Base-by-base conservation (phyloP, 2,888 invertebrate species). In the Cynaeus angustus region DNA sequence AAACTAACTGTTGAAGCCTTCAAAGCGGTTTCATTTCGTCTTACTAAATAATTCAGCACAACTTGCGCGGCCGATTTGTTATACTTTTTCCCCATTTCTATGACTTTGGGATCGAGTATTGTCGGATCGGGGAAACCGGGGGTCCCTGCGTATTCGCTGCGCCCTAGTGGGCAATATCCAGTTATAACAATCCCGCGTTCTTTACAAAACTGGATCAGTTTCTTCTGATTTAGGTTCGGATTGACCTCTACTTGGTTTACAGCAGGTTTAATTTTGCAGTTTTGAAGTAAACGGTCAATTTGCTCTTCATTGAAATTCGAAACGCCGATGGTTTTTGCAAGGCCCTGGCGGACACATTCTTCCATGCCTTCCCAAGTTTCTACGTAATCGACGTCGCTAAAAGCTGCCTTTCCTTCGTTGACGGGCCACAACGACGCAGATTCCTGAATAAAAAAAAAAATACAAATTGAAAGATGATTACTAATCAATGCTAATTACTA, bases 341-440 rank as follows among this genome's bases (percentile, higher is more conserved):
- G 83, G 0, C 92, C 92, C 43, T 87, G 78, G 8, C 87, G 83
- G 38, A 89, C 88, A 37, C 91, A 90, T 58, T 92, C 89, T 81
- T 94, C 93, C 91, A 95, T 90, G 5, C 89, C 94, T 78, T 87
- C 84, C 91, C 92, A 93, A 0, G 92, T 91, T 78, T 92, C 94
- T n/a, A 92, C 71, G 78, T 90, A 93, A 79, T 93, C 92, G 0
- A 88, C 87, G 73, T 91, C 87, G 33, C 88, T 88, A 65, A 81
- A 86, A 0, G 86, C 74, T 1, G 81, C 77, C 72, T 85, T 84
- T 1, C 86, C 87, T 48, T 80, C 75, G 72, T 85, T 86, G 66
- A 80, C 81, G 21, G 21, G 21, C 21, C 21, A 21, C 21, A 21
- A 21, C 0, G 89, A 89, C 73, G 82, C 86, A 58, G 85, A 87